A percentile compares a stretch with the other conserved stretches of the same genome.
Evolutionary conservation across 2,113 vertebrate species (phyloP).

Genomic region (Phoenicopterus ruber): DNA sequence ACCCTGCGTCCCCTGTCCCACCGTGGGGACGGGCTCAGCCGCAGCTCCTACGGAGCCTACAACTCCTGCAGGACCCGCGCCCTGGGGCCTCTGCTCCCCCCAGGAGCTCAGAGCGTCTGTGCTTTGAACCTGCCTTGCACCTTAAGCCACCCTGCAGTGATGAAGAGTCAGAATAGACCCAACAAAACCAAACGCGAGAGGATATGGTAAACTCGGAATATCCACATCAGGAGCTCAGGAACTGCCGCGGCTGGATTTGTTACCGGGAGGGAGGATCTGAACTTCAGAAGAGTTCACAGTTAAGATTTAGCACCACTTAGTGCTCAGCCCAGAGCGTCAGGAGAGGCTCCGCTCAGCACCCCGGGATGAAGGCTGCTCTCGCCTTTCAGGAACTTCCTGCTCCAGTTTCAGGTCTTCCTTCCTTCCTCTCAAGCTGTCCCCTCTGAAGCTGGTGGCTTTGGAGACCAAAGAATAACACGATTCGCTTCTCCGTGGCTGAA

Average conservation of each 20-base stretch:
- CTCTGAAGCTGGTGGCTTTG: neutral
- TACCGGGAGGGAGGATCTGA: neutral
- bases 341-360: neutral
- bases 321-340: neutral
- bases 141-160: neutral
- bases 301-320: neutral
- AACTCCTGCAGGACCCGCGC: neutral
- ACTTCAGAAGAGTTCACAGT: neutral
- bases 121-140: neutral
- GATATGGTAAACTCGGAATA: neutral
- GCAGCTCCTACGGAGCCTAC: neutral
- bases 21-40: accelerated
- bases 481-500: neutral
- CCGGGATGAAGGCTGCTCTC: neutral
- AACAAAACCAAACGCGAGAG: neutral
- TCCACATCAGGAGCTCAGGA: neutral
- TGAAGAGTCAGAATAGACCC: neutral
- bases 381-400: constrained; percentile 28
- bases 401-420: constrained; percentile 37
- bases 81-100: neutral
- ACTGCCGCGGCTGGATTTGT: neutral
- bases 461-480: neutral
- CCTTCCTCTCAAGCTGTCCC: neutral
- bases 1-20: neutral
- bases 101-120: neutral